Percentiles rank a stretch among this genome's conserved stretches.
Conservation (phyloP, 2,888 invertebrate genomes). For the Autographa pulchrina region DNA sequence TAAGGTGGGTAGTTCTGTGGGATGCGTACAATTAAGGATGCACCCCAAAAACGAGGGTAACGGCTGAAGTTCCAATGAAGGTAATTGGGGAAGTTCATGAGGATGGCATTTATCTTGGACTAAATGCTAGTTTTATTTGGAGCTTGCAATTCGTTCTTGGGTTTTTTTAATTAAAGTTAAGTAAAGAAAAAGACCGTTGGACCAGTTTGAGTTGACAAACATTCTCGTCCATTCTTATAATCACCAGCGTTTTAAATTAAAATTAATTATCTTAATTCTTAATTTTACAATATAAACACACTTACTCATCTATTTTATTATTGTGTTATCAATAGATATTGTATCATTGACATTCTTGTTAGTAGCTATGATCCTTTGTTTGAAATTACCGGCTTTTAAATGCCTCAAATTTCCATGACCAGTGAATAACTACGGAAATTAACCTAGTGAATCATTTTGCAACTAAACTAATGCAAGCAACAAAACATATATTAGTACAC, state of each 20-base stretch:
- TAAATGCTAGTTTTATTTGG: conserved; percentile 53
- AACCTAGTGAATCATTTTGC: not conserved
- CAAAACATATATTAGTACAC: not conserved
- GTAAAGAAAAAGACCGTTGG: not conserved
- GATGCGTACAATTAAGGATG: conserved; percentile 61
- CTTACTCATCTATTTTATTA: too few species aligned
- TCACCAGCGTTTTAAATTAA: too few species aligned
- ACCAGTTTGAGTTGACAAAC: not conserved
- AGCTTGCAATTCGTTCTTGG: conserved; percentile 4
- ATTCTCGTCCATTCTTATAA: too few species aligned
- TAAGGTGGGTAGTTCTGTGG: conserved; percentile 30
- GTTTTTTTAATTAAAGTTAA: conserved; percentile 11
- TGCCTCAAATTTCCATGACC: not conserved
- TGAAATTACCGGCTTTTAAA: not conserved
- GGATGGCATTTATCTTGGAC: conserved; percentile 46
- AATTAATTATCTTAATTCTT: too few species aligned
- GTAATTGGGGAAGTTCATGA: conserved; percentile 56
- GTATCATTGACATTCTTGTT: not conserved
- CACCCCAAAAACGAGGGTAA: conserved; percentile 69
- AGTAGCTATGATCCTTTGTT: not conserved
- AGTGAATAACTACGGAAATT: not conserved
- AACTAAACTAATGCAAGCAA: not conserved
- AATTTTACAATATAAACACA: too few species aligned
- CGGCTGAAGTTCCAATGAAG: conserved; percentile 61
- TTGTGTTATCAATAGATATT: too few species aligned